phyloP scores from a whole-genome alignment of 2,113 vertebrate genomes.

The Colinus virginianus region DNA sequence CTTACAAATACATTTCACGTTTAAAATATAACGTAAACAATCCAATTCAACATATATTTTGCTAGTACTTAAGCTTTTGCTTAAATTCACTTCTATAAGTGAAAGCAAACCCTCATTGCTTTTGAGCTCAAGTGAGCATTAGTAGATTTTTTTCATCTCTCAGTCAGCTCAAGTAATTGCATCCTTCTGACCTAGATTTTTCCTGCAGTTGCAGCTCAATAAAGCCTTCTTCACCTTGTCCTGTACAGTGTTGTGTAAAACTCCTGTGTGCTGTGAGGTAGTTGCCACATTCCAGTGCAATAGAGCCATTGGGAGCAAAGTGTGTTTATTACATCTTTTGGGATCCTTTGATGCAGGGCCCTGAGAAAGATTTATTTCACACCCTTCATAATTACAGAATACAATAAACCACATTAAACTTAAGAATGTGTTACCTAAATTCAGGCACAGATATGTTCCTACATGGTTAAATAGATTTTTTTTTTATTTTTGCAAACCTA shows the following conservation, averaged over 20 bases:
- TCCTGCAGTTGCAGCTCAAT: slow-evolving; percentile 15
- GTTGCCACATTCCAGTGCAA: background rate
- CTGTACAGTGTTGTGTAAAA: background rate
- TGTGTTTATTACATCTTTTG: background rate
- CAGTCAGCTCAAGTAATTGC: slow-evolving; percentile 1
- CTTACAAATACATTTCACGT: background rate
- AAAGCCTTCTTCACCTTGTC: background rate
- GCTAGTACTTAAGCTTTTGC: background rate
- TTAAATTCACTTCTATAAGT: background rate
- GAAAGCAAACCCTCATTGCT: background rate
- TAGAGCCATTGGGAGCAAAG: too few species aligned
- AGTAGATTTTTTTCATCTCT: background rate
- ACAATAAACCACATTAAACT: background rate
- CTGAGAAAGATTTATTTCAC: background rate
- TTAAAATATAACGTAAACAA: background rate
- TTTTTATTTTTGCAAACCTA: background rate
- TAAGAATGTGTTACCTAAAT: background rate
- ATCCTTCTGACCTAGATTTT: slow-evolving; percentile 26
- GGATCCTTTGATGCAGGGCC: background rate
- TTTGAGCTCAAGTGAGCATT: background rate
- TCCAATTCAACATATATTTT: background rate
- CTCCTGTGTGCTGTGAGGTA: background rate
- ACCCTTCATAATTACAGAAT: background rate
- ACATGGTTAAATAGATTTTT: background rate
- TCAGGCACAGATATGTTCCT: background rate